Evolutionary conservation across 2,797 vertebrate species (phyloP).

Genomic region (Pelobates cultripes): DNA sequence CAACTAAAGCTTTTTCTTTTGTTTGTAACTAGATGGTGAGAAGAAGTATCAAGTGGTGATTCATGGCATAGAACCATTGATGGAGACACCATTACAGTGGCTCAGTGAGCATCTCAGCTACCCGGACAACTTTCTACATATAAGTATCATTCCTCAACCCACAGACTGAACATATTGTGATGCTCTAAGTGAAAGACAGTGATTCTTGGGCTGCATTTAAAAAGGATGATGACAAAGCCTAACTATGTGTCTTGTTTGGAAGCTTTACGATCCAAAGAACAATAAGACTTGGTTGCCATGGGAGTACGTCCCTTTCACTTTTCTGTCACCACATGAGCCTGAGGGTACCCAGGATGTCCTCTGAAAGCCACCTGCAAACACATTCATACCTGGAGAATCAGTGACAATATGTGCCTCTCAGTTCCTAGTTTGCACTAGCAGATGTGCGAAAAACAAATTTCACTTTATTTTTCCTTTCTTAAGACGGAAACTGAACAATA

Average conservation of each 20-base stretch:
- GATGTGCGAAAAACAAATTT: conserved; percentile 7
- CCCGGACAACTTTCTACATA: conserved; percentile 98
- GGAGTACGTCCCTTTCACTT: not conserved
- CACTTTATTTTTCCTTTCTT: conserved; percentile 5
- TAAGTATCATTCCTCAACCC: conserved; percentile 85
- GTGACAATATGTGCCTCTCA: conserved; percentile 28
- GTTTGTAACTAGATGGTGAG: conserved; percentile 76
- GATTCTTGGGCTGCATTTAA: not conserved
- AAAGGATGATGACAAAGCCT: not conserved
- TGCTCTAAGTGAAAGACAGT: not conserved
- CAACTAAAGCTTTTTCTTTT: not conserved
- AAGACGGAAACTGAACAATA: conserved; percentile 1
- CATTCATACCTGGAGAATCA: conserved; percentile 5
- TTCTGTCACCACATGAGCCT: conserved; percentile 23
- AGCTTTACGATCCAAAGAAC: conserved; percentile 3
- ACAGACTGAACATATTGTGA: conserved; percentile 63
- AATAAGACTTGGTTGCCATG: conserved; percentile 12
- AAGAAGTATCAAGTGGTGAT: conserved; percentile 93
- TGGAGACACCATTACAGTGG: conserved; percentile 97
- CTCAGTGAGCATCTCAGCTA: conserved; percentile 98
- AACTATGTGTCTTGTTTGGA: not conserved
- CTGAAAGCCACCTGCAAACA: conserved; percentile 18
- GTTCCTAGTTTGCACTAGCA: conserved; percentile 21
- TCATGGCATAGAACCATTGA: conserved; percentile 94
- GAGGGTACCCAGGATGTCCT: conserved; percentile 2